Conservation (phyloP, 23 tunicate genomes). For the Ascidia mentula region DNA sequence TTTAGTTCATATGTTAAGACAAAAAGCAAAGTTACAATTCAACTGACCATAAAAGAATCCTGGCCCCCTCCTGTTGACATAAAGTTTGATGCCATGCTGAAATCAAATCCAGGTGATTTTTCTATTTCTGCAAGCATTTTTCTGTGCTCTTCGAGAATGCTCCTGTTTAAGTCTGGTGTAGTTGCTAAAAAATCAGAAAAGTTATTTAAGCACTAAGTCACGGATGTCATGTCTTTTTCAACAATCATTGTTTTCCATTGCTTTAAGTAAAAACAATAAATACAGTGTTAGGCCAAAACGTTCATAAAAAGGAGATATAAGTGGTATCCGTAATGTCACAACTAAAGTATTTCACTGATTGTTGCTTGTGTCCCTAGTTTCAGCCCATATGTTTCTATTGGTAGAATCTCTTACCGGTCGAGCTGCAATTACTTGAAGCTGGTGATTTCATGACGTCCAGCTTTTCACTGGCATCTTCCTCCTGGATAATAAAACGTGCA, state of each 20-base stretch:
- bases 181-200: neutral
- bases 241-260: too few relatives aligned
- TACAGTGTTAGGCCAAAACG: too few relatives aligned
- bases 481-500: too few relatives aligned
- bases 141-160: neutral
- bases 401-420: neutral
- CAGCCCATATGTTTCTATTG: neutral
- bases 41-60: neutral
- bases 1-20: too few relatives aligned
- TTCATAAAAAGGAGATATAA: too few relatives aligned
- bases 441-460: too few relatives aligned
- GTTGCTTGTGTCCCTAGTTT: too few relatives aligned
- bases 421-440: neutral
- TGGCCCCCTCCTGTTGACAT: neutral
- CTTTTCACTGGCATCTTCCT: neutral
- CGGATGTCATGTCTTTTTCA: too few relatives aligned
- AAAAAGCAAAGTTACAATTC: too few relatives aligned
- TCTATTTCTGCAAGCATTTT: neutral
- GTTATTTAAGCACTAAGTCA: neutral
- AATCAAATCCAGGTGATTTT: neutral
- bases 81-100: neutral
- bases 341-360: too few relatives aligned
- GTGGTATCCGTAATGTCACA: too few relatives aligned
- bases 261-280: too few relatives aligned
- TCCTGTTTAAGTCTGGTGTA: neutral